Evolutionary conservation across 2,888 invertebrate species (phyloP), one percentile per base, ranked within the genome.

Genomic region (Mactromeris polynyma): DNA sequence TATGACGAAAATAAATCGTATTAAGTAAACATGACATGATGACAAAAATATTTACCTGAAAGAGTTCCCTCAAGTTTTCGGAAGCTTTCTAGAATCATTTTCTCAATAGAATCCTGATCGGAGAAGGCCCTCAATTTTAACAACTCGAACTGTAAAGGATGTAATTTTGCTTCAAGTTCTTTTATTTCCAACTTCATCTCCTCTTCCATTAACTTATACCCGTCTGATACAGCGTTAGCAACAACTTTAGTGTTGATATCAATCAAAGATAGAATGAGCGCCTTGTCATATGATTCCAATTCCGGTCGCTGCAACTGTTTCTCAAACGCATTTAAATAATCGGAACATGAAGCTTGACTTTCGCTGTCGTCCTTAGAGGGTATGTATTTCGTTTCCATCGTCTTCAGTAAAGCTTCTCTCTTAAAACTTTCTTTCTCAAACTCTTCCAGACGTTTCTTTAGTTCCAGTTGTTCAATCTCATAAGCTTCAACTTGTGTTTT

Each of bases 401-500:
- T 46, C 7, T 14, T 31, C 26, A 31, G 46, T 54, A 33, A 31
- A 11, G 31, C 36, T 31, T 54, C 36, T 9, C n/a, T n/a, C 33
- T 81, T 33, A 46, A 46, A 21, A 9, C 7, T 26, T 51, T 81
- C 19, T 51, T 46, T 4, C 17, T 81, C 46, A 33, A 40, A 38
- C 9, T 79, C 26, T 79, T 38, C 9, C 19, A 81, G n/a, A 2
- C 46, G 17, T 11, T 31, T 51, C 31, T 33, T 17, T 4, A 88
- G 77, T 19, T 81, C 64, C 0, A 86, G 11, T 0, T 54, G 64
- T 81, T 80, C 84, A 6, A 46, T 33, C 46, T 86, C 83, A 26
- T 73, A 80, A 31, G 40, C 73, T n/a, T 89, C 89, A 19, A 89
- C 73, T 21, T 80, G 84, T 38, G 69, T 69, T 7, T 83, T 69